phyloP scores from a whole-genome alignment of 2,797 vertebrate species.

The Coranthus polyacanthus region DNA sequence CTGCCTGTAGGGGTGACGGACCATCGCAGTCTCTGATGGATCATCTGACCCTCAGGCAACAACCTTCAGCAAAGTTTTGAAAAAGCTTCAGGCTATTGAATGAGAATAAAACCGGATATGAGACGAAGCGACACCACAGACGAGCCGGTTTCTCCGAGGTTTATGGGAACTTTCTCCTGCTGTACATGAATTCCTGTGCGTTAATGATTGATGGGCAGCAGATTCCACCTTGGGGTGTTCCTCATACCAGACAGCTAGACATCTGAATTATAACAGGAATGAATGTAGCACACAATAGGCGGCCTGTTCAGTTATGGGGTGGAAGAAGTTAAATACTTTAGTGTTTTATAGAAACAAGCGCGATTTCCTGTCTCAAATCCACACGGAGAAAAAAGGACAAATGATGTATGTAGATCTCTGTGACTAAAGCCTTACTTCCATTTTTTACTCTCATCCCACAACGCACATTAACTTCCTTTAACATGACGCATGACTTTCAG shows the following conservation, averaged over 20 bases:
- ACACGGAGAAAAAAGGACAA: neutral
- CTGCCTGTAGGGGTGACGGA: too few relatives aligned
- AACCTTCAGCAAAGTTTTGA: too few relatives aligned
- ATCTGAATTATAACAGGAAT: slow-evolving; percentile 38
- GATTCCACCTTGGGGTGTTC: slow-evolving; percentile 65
- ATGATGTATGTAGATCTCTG: too few relatives aligned
- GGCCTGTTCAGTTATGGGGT: slow-evolving; percentile 14
- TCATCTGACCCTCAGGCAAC: too few relatives aligned
- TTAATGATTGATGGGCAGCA: slow-evolving; percentile 56
- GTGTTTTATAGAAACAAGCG: neutral
- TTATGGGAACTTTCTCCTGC: slow-evolving; percentile 21
- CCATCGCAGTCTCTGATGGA: too few relatives aligned
- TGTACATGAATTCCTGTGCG: slow-evolving; percentile 33
- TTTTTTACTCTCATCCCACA: too few relatives aligned
- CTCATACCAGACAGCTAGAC: slow-evolving; percentile 49
- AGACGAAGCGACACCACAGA: neutral
- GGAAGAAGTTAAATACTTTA: neutral
- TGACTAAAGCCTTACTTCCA: too few relatives aligned
- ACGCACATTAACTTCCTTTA: too few relatives aligned
- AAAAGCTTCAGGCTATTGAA: too few relatives aligned
- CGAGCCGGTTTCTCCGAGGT: neutral
- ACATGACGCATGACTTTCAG: too few relatives aligned
- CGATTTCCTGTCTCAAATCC: neutral
- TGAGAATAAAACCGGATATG: neutral
- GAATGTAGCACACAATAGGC: slow-evolving; percentile 30